Evolutionary conservation across 1,140 invertebrate species (phyloP), one percentile per base, ranked within the genome.

Genomic region (Procambarus clarkii): DNA sequence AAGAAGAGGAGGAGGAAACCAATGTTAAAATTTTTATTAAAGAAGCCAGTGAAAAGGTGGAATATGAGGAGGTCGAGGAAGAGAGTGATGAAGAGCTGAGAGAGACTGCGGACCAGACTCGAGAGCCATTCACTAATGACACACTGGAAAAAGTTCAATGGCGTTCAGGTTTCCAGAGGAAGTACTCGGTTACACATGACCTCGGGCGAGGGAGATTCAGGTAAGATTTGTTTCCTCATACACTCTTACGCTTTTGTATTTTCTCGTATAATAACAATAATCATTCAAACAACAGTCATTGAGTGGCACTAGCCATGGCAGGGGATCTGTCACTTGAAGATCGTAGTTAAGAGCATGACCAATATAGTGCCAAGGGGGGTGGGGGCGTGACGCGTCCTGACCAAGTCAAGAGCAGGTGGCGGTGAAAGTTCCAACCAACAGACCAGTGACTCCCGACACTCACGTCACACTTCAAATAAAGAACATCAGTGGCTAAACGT

Each of bases 171-270:
- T 92, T 87, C 54, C 84, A 81, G 50, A 64, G 71, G 46, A 87
- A 83, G 71, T 88, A 92, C 79, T 87, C 86, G 8, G 86, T 86
- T 24, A 76, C 80, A 44, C 91, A 92, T 46, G 84, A 86, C 85
- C 84, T 92, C 9, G 84, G 86, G 24, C 86, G 81, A 54, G 86
- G 86, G n/a, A 64, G 86, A 50, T 92, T 87, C 69, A 86, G 86
- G 86, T 88, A 82, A 82, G 86, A 3, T 45, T 11, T 64, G 18
- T 21, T 18, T 11, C 60, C 0, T 21, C 9, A 34, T 34, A 34
- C 34, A 34, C 34, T 34, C 0, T 34, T 34, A 34, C 34, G 34
- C 34, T 34, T 34, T 34, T 34, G 34, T 34, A 34, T 34, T 34
- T 34, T 34, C 34, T 34, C 34, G 34, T 34, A 34, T 34, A 34